phyloP scores from a whole-genome alignment of 2,888 invertebrate species.

The Erynnis tages region DNA sequence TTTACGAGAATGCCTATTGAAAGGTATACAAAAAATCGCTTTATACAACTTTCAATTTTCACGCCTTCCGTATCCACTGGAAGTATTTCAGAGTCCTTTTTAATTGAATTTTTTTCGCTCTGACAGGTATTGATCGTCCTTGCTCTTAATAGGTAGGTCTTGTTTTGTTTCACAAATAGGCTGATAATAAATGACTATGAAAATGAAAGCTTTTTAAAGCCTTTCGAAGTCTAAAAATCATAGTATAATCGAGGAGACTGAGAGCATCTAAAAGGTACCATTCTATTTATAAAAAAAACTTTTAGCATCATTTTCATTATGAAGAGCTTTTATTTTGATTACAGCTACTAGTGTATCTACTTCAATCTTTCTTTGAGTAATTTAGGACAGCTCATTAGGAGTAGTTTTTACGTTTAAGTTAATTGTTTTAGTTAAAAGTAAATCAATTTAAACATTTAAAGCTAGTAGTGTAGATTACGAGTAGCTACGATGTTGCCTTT shows the following conservation, averaged over 20 bases:
- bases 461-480: no score
- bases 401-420: no score
- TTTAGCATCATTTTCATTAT: no score
- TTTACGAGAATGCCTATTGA: slow-evolving; percentile 59
- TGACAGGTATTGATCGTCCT: slow-evolving; percentile 72
- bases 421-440: no score
- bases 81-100: slow-evolving; percentile 60
- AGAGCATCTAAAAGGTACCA: neutral
- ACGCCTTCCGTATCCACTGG: slow-evolving; percentile 62
- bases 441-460: no score
- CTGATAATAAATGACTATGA: slow-evolving; percentile 67
- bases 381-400: no score
- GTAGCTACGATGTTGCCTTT: neutral
- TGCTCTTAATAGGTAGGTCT: slow-evolving; percentile 60
- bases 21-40: slow-evolving; percentile 57
- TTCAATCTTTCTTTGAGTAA: no score
- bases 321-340: no score
- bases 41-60: slow-evolving; percentile 68
- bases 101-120: slow-evolving; percentile 71
- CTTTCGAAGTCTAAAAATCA: slow-evolving; percentile 64
- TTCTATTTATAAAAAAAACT: neutral
- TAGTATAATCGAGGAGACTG: slow-evolving; percentile 54
- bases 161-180: slow-evolving; percentile 67
- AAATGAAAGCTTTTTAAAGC: slow-evolving; percentile 65
- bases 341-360: no score